A percentile compares a stretch with the other conserved stretches of the same genome.
phyloP scores from a whole-genome alignment of 2,888 invertebrate genomes.

The Ashinkailepas kermadecensis region DNA sequence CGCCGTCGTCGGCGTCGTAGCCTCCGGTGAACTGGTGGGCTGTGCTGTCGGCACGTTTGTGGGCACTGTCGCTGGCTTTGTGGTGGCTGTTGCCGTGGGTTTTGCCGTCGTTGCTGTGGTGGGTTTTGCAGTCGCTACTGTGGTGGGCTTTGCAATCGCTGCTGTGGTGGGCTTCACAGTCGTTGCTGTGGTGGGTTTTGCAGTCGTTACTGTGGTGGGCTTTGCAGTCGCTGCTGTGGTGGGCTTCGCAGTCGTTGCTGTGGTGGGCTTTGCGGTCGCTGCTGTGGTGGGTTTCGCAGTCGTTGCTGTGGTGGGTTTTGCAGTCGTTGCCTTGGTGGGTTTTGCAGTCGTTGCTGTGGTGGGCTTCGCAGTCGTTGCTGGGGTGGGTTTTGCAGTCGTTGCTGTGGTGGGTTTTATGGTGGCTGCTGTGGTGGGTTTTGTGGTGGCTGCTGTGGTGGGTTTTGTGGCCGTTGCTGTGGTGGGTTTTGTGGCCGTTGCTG shows the following conservation, averaged over 20 bases:
- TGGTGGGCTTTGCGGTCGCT: not conserved
- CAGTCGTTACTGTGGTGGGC: not conserved
- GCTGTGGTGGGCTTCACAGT: not conserved
- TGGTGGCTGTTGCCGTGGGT: not conserved
- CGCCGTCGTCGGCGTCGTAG: not conserved
- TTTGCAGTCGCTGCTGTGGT: not conserved
- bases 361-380: not conserved
- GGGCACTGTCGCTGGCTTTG: not conserved
- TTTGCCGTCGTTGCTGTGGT: not conserved
- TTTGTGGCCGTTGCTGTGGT: not conserved
- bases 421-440: not conserved
- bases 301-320: not conserved
- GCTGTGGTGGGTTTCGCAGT: not conserved
- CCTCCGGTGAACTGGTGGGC: not conserved
- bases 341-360: not conserved
- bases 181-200: not conserved
- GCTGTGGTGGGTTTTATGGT: not conserved
- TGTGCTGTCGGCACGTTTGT: not conserved
- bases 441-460: not conserved
- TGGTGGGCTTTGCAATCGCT: not conserved
- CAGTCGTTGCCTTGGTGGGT: not conserved
- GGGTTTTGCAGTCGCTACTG: not conserved
- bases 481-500: not conserved
- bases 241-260: not conserved
- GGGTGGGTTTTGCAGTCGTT: not conserved